phyloP scores from a whole-genome alignment of 2,797 vertebrate genomes.

The Pygocentrus nattereri region DNA sequence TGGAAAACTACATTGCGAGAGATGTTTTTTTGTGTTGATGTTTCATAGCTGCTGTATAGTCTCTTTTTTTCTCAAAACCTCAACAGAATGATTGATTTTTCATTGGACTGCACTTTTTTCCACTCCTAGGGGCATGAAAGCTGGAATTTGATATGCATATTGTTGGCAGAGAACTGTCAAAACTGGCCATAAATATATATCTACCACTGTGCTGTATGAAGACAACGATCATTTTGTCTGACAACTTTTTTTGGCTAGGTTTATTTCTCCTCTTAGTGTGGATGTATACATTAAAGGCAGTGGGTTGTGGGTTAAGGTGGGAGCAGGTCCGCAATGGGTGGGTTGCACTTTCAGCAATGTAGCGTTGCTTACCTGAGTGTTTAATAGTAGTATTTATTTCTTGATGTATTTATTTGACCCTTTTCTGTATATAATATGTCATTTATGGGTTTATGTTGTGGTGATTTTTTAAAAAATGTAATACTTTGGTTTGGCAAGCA shows the following conservation, averaged over 20 bases:
- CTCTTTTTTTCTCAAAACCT: slow-evolving; percentile 51
- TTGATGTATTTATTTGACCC: slow-evolving; percentile 73
- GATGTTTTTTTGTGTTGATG: slow-evolving; percentile 41
- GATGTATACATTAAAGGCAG: slow-evolving; percentile 8
- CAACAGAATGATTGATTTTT: slow-evolving; percentile 31
- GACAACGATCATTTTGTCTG: slow-evolving; percentile 48
- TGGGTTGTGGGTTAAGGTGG: slow-evolving; percentile 30
- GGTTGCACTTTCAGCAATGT: slow-evolving; percentile 75
- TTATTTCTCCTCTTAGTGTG: slow-evolving; percentile 27
- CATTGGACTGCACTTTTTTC: slow-evolving; percentile 48
- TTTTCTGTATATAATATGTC: slow-evolving; percentile 73
- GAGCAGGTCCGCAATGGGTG: slow-evolving; percentile 60
- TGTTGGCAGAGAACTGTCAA: slow-evolving; percentile 51
- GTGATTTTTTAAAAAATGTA: slow-evolving; percentile 60
- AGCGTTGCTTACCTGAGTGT: slow-evolving; percentile 78
- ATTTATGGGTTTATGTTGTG: slow-evolving; percentile 60
- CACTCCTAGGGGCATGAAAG: slow-evolving; percentile 44
- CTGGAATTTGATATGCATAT: slow-evolving; percentile 57
- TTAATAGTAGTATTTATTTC: slow-evolving; percentile 67
- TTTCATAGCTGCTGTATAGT: slow-evolving; percentile 55
- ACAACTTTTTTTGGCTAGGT: slow-evolving; percentile 30
- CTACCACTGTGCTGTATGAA: slow-evolving; percentile 59
- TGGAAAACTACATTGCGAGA: slow-evolving; percentile 37
- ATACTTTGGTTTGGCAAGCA: slow-evolving; percentile 53
- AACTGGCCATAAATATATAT: slow-evolving; percentile 55